These are phyloP conservation scores for Lepidocyrtinus sp. DNA, from an alignment of 2,888 invertebrate species.

Conservation along the genomic window DNA sequence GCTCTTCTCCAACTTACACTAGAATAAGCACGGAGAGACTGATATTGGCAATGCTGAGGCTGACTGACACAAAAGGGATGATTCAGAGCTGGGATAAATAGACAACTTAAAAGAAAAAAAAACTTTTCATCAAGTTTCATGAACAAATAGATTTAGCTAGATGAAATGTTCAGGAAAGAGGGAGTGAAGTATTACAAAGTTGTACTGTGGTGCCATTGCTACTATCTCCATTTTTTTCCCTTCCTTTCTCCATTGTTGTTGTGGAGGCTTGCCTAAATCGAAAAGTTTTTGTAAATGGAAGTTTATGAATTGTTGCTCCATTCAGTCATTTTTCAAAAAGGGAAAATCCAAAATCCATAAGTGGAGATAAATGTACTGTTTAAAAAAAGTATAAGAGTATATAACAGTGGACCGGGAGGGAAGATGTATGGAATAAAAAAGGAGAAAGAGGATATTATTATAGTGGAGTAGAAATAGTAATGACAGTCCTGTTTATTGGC, in stretches of 20 bases:
- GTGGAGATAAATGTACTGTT: not conserved
- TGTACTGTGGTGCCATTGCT: too few relatives aligned
- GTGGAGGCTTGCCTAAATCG: not conserved
- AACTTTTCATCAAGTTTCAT: not conserved
- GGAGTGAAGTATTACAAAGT: not conserved
- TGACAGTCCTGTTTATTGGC: too few relatives aligned
- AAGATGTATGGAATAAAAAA: too few relatives aligned
- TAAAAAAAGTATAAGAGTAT: too few relatives aligned
- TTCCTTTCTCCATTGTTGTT: not conserved
- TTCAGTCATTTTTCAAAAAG: not conserved
- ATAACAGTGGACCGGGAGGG: not conserved
- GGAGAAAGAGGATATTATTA: too few relatives aligned
- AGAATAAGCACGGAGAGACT: too few relatives aligned
- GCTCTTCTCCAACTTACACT: not conserved
- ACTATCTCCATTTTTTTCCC: too few relatives aligned
- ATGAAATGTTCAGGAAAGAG: not conserved
- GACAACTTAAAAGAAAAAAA: conserved; percentile 15
- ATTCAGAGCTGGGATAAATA: conserved; percentile 1
- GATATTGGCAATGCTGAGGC: too few relatives aligned
- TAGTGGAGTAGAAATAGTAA: too few relatives aligned
- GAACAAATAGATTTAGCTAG: conserved; percentile 1
- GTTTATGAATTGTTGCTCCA: conserved; percentile 6
- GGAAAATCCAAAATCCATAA: not conserved
- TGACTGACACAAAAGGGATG: not conserved
- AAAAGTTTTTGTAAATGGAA: not conserved